Base-by-base conservation (phyloP, 2,113 vertebrate species). In the Alaudala cheleensis region DNA sequence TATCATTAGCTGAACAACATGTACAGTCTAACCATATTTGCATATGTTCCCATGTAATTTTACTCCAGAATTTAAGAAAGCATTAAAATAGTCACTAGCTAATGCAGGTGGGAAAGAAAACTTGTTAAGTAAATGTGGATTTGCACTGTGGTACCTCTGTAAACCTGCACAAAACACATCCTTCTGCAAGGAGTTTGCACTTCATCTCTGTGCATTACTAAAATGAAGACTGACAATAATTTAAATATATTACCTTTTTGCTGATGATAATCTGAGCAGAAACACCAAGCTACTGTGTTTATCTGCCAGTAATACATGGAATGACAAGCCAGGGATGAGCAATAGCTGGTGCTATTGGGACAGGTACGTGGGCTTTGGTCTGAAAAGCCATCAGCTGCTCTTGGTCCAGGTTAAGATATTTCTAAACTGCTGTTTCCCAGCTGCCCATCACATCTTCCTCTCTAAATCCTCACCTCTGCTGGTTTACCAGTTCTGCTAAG, bases 321-420 rank as follows among this genome's bases (percentile, higher is more conserved):
- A 93, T n/a, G 71, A 73, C 22, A 66, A 49, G 42, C n/a, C 9
- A 7, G 23, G 42, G 65, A 86, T 58, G 60, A 88, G 67, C 65
- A 77, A 62, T 69, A 81, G 44, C 77, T 61, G 60, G 22, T 82
- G 71, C 64, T 74, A 47, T 78, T 74, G 65, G 25, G 76, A 54
- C 0, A 0, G 26, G 40, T n/a, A 72, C 0, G 0, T 56, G 77
- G 83, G 65, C 42, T 88, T 78, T 5, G 1, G 0, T 39, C 73
- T 69, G 60, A 81, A 34, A 61, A 67, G 65, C 34, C 33, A 76
- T 20, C 84, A 65, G 42, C 77, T 82, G 82, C 58, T 83, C 76
- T 47, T 66, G 58, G 70, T 65, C 37, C 34, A 70, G 62, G 42
- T 60, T 72, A 61, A 26, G 71, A n/a, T 61, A 45, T 6, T 18